Percentiles rank a stretch among this genome's conserved stretches.
phyloP scores from a whole-genome alignment of 2,797 vertebrate species.

The Ibycter americanus region DNA sequence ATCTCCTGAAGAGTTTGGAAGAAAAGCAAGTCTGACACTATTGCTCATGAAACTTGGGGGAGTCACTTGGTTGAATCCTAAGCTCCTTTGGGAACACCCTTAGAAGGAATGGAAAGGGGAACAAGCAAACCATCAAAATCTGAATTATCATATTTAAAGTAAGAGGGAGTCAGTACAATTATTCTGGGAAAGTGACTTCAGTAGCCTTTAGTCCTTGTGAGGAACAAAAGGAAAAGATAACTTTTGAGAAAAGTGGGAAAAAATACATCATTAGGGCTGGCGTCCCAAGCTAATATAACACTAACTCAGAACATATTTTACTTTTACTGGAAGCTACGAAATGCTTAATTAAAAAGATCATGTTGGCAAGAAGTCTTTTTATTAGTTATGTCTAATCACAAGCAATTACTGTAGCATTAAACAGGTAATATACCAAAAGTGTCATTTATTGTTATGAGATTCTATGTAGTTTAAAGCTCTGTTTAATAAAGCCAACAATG shows the following conservation, averaged over 20 bases:
- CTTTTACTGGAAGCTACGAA: conserved; percentile 13
- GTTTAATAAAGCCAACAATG: not conserved
- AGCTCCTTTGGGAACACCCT: not conserved
- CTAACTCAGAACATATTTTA: not conserved
- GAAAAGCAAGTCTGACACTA: not conserved
- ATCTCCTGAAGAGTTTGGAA: not conserved
- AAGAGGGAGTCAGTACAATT: not conserved
- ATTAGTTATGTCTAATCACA: conserved; percentile 40
- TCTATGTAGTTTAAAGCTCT: not conserved
- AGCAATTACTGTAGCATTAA: conserved; percentile 40
- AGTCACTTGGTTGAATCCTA: not conserved
- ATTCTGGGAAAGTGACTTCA: not conserved
- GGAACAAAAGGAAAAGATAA: not conserved
- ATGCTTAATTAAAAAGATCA: conserved; percentile 31
- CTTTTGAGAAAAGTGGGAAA: not conserved
- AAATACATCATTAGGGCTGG: not conserved
- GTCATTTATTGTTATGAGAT: conserved; percentile 29
- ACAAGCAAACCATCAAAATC: not conserved
- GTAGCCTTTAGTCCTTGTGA: not conserved
- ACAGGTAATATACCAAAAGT: not conserved
- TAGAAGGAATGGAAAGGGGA: not conserved
- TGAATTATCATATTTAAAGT: not conserved
- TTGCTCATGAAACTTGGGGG: not conserved
- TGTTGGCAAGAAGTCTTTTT: conserved; percentile 15
- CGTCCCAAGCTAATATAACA: not conserved